Evolutionary conservation across 1,140 invertebrate genomes (phyloP), one percentile per base, ranked within the genome.

Genomic region (Plodia interpunctella): DNA sequence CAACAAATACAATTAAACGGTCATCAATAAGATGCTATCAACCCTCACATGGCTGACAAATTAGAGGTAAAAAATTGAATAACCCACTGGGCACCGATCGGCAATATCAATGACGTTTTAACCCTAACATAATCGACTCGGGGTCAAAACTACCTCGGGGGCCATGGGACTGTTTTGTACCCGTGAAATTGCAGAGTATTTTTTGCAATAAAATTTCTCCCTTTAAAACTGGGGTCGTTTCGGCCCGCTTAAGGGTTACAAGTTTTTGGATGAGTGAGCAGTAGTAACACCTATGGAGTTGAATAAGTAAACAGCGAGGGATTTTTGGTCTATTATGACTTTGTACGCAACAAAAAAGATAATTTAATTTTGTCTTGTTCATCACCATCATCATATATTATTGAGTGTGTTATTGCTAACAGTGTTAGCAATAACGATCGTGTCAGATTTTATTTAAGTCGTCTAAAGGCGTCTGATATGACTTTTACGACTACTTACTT

Each of bases 71-170:
- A 80, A 85, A 80, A 79, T 78, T 79, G 71, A 83, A 86, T 87
- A 80, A 79, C 80, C 76, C 80, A 72, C 69, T 71, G 77, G 74
- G 60, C 67, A 62, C 75, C 75, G 68, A 78, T 74, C 75, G 79
- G 73, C 72, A 76, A 85, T 88, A 88, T 87, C 86, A 88, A 86
- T 87, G 82, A 83, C 81, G 74, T 87, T 88, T 88, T 87, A 88
- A 83, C 86, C 83, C 84, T 84, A 83, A 87, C 76, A 80, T 87
- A 88, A 88, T 88, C 80, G 81, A 76, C 76, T 79, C 71, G 63
- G 79, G 74, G 79, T 83, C 81, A 80, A 86, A 88, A 88, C 86
- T 84, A 88, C 86, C 86, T 88, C 76, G 72, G 86, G 86, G 86
- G 84, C 83, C 77, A 67, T 51, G 76, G 79, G 76, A 70, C 72